Base-by-base conservation (phyloP, 2,888 invertebrate genomes). In the Parthenolecanium corni region DNA sequence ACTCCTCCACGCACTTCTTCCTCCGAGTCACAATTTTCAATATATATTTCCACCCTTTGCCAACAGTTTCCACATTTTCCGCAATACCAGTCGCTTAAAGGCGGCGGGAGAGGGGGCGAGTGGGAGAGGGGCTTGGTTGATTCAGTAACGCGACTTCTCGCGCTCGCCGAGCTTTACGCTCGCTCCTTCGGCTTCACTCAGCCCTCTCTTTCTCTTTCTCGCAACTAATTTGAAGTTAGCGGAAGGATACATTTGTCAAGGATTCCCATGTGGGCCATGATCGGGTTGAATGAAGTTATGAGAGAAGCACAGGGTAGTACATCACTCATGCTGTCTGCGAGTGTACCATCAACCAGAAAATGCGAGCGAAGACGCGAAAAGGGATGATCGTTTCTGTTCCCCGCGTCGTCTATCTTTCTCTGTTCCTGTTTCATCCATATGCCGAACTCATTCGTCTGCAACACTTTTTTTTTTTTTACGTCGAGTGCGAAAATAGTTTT, bases 141-240 rank as follows among this genome's bases (percentile, higher is more conserved):
- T n/a, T n/a, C n/a, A n/a, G n/a, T n/a, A n/a, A n/a, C n/a, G n/a
- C n/a, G n/a, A n/a, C n/a, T n/a, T n/a, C n/a, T n/a, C n/a, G n/a
- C n/a, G n/a, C n/a, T n/a, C n/a, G n/a, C n/a, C n/a, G n/a, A n/a
- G n/a, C n/a, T n/a, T n/a, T n/a, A n/a, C n/a, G n/a, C n/a, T n/a
- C n/a, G n/a, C n/a, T n/a, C n/a, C n/a, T n/a, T n/a, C n/a, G n/a
- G n/a, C n/a, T n/a, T 36, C 20, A 44, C 24, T 3, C 31, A 57
- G 46, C 20, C 46, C 44, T 31, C 46, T 46, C 18, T 36, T 18
- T 24, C 24, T 16, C 18, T 21, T 24, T 21, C 44, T 57, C 46
- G 57, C 57, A 64, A 64, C 64, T 64, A 64, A 64, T 64, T 64
- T 61, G 52, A 64, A 64, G 64, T 64, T 64, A 52, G 58, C 64